Percentiles rank a stretch among this genome's conserved stretches.
Conservation (phyloP, 2,888 invertebrate species). For the Pedicia rivosa region DNA sequence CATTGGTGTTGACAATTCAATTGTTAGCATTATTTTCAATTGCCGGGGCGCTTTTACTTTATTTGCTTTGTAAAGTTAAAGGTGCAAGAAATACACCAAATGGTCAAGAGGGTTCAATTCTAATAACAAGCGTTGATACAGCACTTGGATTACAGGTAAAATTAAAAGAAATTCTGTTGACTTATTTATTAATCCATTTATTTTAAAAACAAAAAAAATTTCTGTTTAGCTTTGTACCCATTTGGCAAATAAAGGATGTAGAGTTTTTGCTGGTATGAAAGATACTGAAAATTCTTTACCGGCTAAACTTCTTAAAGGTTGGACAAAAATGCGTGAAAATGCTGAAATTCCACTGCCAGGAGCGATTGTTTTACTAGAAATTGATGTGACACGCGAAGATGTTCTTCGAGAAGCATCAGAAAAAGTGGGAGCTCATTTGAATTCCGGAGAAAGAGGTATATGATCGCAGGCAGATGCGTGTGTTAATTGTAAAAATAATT, state of each 20-base stretch:
- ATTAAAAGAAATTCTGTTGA: no score
- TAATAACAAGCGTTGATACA: conserved; percentile 66
- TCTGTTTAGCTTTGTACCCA: conserved; percentile 45
- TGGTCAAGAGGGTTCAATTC: conserved; percentile 46
- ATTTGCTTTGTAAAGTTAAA: conserved; percentile 59
- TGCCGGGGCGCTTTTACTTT: conserved; percentile 64
- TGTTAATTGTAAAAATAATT: conserved; percentile 16
- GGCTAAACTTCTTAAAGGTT: conserved; percentile 41
- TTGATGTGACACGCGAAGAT: conserved; percentile 70
- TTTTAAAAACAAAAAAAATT: conserved; percentile 5
- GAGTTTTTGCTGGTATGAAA: conserved; percentile 59
- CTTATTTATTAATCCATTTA: conserved; percentile 3
- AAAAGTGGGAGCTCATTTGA: conserved; percentile 61
- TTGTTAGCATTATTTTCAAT: conserved; percentile 66
- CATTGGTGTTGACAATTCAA: conserved; percentile 63
- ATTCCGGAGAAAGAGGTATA: conserved; percentile 73
- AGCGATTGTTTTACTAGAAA: conserved; percentile 50
- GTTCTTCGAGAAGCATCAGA: conserved; percentile 63
- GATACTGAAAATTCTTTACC: conserved; percentile 39
- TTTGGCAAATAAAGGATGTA: conserved; percentile 53
- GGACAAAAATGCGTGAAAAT: conserved; percentile 44
- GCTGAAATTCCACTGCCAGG: conserved; percentile 28
- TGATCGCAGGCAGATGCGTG: no score
- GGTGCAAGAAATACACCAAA: conserved; percentile 30
- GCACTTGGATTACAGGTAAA: conserved; percentile 59